phyloP scores from a whole-genome alignment of 2,113 vertebrate species.

The Hystrix brachyura region DNA sequence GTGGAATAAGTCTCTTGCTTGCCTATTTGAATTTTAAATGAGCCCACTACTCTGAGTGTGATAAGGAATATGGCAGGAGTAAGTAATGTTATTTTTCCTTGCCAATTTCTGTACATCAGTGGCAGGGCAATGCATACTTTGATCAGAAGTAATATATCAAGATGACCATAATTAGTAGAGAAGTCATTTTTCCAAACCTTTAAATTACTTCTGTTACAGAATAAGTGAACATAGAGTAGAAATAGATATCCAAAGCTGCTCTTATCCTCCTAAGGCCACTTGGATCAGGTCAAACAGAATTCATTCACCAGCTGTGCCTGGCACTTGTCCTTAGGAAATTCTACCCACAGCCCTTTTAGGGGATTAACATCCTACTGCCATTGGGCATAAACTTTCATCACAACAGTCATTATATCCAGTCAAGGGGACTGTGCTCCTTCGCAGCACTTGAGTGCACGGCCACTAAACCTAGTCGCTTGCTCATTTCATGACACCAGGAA shows the following conservation, averaged over 20 bases:
- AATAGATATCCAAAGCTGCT: background rate
- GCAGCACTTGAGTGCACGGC: background rate
- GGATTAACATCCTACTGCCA: background rate
- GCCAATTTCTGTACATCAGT: background rate
- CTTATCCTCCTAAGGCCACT: background rate
- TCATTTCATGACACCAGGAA: background rate
- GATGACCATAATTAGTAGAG: background rate
- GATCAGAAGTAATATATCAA: background rate
- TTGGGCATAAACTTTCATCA: background rate
- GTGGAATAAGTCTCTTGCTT: background rate
- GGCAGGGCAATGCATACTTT: background rate
- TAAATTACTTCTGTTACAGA: background rate
- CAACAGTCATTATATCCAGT: background rate
- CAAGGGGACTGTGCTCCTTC: background rate
- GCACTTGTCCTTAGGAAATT: background rate
- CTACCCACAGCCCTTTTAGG: background rate
- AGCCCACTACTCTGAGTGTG: background rate
- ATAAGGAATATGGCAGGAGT: background rate
- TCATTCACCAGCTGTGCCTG: background rate
- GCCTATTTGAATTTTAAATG: constrained; percentile 50
- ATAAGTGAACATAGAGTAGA: background rate
- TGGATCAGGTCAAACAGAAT: background rate
- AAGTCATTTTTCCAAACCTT: background rate
- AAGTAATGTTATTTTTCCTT: background rate
- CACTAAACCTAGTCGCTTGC: rapidly evolving